phyloP scores from a whole-genome alignment of 37 sponge, comb jelly and placozoan species.

The Chondrosia reniformis region DNA sequence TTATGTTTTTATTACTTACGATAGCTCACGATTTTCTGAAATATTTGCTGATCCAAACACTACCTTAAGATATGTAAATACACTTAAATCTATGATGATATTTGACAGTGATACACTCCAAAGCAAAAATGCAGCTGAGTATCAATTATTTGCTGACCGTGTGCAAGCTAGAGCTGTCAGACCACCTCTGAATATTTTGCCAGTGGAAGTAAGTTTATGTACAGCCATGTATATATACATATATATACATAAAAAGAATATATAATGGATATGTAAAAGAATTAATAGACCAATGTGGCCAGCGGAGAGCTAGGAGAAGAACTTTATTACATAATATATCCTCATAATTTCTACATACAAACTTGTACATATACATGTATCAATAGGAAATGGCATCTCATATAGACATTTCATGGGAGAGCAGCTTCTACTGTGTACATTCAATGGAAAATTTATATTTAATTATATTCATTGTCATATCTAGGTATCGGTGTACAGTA shows the following conservation, averaged over 20 bases:
- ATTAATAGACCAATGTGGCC: too few species aligned
- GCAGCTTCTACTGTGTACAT: too few species aligned
- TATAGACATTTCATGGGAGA: too few species aligned
- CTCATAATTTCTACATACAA: neutral
- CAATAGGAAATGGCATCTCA: too few species aligned
- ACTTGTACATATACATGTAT: neutral
- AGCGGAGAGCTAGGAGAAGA: too few species aligned
- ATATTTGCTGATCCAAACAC: slow-evolving; percentile 15
- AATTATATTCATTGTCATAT: too few species aligned
- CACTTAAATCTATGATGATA: neutral
- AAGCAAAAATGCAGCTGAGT: neutral
- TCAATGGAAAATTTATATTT: too few species aligned
- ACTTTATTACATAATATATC: neutral
- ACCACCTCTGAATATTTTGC: neutral
- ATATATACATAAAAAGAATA: too few species aligned
- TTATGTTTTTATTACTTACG: neutral
- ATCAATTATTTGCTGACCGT: neutral
- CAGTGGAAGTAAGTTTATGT: neutral
- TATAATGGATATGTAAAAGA: too few species aligned
- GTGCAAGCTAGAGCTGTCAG: neutral
- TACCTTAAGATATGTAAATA: neutral
- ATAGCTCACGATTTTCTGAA: neutral
- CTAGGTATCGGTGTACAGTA: too few species aligned
- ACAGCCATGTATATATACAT: too few species aligned
- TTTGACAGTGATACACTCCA: neutral